Base-by-base conservation (phyloP, 2,113 vertebrate species). In the Strix uralensis region DNA sequence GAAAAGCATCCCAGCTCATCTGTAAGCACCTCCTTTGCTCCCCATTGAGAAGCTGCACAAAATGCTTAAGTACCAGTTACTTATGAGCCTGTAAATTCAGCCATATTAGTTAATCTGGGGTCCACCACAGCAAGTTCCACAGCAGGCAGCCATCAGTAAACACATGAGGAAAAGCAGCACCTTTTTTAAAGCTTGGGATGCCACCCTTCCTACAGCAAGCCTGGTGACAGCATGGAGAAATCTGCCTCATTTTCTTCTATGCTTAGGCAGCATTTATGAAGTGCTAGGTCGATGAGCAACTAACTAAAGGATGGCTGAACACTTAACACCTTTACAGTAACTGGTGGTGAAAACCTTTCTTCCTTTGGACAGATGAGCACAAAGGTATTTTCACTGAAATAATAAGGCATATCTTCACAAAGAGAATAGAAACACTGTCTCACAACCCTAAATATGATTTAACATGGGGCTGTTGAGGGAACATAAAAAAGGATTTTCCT, bases 41-140 rank as follows among this genome's bases (percentile, higher is more conserved):
- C 36, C 26, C 36, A 38, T 2, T 2, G 2, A 74, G 46, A 61
- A 81, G 51, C 22, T 81, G 59, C 88, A 88, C 55, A 54, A 62
- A 74, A 90, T 11, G 19, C 13, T 34, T 7, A 51, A 47, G 52
- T 4, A 29, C 47, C 62, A 61, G 69, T 65, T 54, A 46, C 25
- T 9, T 19, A 15, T 13, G 21, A 54, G 16, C 42, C n/a, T 0
- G 0, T 9, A 36, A 51, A 7, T 18, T 65, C 78, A 87, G 66
- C 36, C 40, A 4, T 3, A 4, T 4, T 9, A 29, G 23, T 15
- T 26, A 58, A 42, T 25, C 25, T 57, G 51, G 30, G 57, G 15
- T 36, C 51, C 30, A 77, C 2, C 59, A 70, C 55, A 36, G 70
- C 44, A 51, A 67, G 61, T 36, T 82, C 51, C 44, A 57, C 20